phyloP scores from a whole-genome alignment of 2,113 vertebrate species.

The Micromys minutus region DNA sequence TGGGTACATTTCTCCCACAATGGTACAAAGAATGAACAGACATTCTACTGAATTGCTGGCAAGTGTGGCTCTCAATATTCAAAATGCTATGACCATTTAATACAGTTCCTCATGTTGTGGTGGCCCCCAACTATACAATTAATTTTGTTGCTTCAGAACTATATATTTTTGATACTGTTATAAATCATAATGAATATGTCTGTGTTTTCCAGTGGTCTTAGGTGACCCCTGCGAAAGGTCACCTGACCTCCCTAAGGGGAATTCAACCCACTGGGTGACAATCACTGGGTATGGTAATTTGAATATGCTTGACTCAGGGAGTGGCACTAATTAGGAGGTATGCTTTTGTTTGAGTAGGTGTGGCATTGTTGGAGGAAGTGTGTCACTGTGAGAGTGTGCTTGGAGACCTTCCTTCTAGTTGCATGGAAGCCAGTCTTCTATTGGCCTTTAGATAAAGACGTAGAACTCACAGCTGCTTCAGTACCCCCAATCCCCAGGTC shows the following conservation, averaged over 20 bases:
- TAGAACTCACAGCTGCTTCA: too few species aligned
- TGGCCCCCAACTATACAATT: too few species aligned
- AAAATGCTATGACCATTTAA: background rate
- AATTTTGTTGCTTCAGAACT: background rate
- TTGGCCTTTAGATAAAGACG: too few species aligned
- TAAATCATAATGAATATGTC: background rate
- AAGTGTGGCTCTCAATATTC: background rate
- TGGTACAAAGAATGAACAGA: background rate
- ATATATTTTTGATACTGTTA: background rate
- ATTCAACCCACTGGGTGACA: background rate
- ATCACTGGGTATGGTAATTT: too few species aligned
- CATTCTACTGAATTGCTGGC: accelerated
- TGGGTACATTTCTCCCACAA: background rate
- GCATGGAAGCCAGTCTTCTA: too few species aligned
- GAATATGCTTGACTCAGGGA: too few species aligned
- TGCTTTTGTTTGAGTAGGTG: too few species aligned
- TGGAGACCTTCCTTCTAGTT: too few species aligned
- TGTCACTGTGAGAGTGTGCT: too few species aligned
- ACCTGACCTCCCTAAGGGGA: background rate
- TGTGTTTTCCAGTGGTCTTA: background rate
- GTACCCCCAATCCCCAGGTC: too few species aligned
- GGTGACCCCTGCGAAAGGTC: background rate
- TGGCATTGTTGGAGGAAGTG: too few species aligned
- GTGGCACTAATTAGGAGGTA: too few species aligned
- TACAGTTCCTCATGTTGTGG: background rate